Base-by-base conservation (phyloP, 2,888 invertebrate genomes). In the Drosophila demipolita region DNA sequence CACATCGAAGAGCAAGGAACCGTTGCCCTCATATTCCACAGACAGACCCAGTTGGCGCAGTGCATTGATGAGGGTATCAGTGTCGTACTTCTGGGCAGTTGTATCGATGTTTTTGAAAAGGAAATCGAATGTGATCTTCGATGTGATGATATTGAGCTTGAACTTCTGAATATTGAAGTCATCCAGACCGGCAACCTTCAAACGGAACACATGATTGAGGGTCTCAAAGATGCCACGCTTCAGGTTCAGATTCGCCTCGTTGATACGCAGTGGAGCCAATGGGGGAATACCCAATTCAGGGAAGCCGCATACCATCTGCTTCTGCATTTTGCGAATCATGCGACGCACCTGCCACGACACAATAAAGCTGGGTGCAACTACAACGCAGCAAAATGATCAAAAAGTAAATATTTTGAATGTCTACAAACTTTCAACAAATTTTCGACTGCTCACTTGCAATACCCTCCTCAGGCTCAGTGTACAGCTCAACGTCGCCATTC, bases 221-320 rank as follows among this genome's bases (percentile, higher is more conserved):
- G 92, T 91, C 84, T 91, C 83, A 20, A 91, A 72, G 60, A 90
- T 77, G 53, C 88, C 82, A 49, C 76, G 80, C 62, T 90, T 76
- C 15, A 89, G 58, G 33, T 82, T 54, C 35, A 91, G 7, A 40
- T 80, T 60, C 5, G 67, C 68, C 17, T 91, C 89, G 40, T 60
- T 73, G 11, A 89, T 3, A 17, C 85, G 77, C 11, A 90, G 61
- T 5, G 92, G 92, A 2, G 91, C 92, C 77, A 92, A 75, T 74
- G 89, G 80, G 0, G 92, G 92, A 60, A 92, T 83, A 12, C 90
- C 91, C 49, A 75, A 50, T 8, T 77, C 38, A 0, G 91, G 90
- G 63, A 74, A 92, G 35, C 92, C 92, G 72, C 92, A 92, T 26
- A 84, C 76, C 92, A 92, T 92, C 54, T 91, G 82, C 73, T 85